Evolutionary conservation across 2,888 invertebrate species (phyloP).

Genomic region (Miltochrista miniata): DNA sequence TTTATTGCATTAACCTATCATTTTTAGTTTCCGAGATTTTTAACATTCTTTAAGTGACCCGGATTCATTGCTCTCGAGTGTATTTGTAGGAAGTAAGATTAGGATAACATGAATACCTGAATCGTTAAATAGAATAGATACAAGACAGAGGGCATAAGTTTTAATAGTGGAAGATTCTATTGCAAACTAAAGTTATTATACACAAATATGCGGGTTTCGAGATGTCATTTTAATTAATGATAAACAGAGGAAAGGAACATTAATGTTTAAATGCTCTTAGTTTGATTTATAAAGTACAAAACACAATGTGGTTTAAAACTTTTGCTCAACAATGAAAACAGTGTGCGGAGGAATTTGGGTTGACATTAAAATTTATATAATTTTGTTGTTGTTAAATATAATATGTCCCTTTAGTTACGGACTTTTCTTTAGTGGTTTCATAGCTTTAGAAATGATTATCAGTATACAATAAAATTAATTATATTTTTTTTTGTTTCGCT

Average conservation of each 20-base stretch:
- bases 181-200: no score
- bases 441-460: not conserved
- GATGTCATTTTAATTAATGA: conserved; percentile 35
- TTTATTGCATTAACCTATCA: no score
- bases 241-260: conserved; percentile 19
- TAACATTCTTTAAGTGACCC: no score
- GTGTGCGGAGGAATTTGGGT: conserved; percentile 5
- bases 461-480: no score
- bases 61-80: no score
- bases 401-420: not conserved
- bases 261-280: conserved; percentile 11
- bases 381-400: not conserved
- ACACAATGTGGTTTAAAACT: conserved; percentile 18
- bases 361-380: conserved; percentile 3
- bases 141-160: not conserved
- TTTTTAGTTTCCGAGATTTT: no score
- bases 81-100: no score
- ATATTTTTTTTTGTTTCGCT: no score
- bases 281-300: conserved; percentile 28
- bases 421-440: not conserved
- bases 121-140: no score
- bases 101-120: no score
- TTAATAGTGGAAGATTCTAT: not conserved
- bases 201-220: conserved; percentile 7
- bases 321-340: conserved; percentile 11